Percentiles rank a stretch among this genome's conserved stretches.
Evolutionary conservation across 2,797 vertebrate species (phyloP).

Genomic region (Ctenosaura bakeri): DNA sequence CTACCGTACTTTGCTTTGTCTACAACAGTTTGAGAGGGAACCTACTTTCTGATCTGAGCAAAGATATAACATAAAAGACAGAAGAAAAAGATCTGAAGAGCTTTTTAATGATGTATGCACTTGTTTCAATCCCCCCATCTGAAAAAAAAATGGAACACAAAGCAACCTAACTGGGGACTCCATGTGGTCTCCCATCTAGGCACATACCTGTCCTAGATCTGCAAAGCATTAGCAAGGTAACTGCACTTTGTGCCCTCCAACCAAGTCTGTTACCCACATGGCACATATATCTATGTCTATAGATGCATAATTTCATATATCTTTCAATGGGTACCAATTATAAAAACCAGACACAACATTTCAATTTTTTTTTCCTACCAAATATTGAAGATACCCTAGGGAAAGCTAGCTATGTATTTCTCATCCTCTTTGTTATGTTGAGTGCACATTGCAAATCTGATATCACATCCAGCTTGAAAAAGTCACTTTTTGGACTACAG

Average conservation of each 20-base stretch:
- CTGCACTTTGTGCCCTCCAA: neutral
- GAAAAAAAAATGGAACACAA: neutral
- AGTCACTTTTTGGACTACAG: no score
- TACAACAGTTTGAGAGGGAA: neutral
- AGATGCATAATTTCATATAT: neutral
- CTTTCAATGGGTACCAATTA: constrained; percentile 2
- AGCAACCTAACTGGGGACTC: neutral
- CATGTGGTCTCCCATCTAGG: neutral
- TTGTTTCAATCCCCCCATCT: neutral
- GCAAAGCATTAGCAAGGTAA: neutral
- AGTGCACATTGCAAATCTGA: neutral
- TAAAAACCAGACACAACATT: neutral
- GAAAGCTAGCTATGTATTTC: neutral
- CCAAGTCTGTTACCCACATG: neutral
- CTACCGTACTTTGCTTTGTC: neutral
- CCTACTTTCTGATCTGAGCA: neutral
- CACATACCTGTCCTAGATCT: neutral
- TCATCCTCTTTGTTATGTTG: neutral
- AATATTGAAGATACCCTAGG: neutral
- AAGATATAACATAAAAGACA: neutral
- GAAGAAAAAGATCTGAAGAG: neutral
- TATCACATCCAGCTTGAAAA: no score
- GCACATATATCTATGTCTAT: neutral
- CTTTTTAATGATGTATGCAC: no score
- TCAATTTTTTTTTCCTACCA: neutral